Base-by-base conservation (phyloP, 2,888 invertebrate genomes). In the Polylopha cassiicola region DNA sequence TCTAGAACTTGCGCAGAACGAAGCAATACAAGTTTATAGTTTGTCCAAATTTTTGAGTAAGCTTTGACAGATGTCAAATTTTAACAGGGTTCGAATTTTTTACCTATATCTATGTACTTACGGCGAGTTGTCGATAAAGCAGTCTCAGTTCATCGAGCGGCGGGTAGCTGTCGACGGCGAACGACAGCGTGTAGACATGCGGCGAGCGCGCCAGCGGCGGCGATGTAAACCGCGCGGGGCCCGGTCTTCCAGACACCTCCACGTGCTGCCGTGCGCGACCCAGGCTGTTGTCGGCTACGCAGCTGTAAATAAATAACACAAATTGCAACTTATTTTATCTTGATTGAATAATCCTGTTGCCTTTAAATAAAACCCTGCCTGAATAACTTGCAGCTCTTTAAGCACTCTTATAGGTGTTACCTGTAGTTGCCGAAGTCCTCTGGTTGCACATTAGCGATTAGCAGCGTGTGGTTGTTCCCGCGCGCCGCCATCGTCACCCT, bases 391-490 rank as follows among this genome's bases (percentile, higher is more conserved):
- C 4, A 4, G 17, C 4, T 4, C 17, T n/a, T 8, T 4, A 9
- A 4, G 17, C 6, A 23, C 10, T 6, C 3, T 4, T 11, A 4
- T n/a, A n/a, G 7, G 1, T 48, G 61, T 67, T 53, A 89, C 89
- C 89, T 90, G 67, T 91, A 91, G 66, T 91, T 91, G 16, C 91
- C 91, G 51, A 91, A 91, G 69, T 92, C 91, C 48, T 89, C 88
- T 0, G 89, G 89, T 58, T 90, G 90, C 18, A 91, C 90, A 57
- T 90, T 89, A 20, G 88, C 87, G 32, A 91, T 88, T 44, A 84
- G 75, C 16, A 91, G 75, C 3, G 90, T 90, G 71, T 91, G 91
- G 54, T 90, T 90, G 80, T 89, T 90, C 26, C 89, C 91, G 17
- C 90, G 73, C 3, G 89, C 88, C n/a, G 91, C 89, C 89, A 91